Evolutionary conservation across 2,888 invertebrate species (phyloP), one percentile per base, ranked within the genome.

Genomic region (Gibbula magus): DNA sequence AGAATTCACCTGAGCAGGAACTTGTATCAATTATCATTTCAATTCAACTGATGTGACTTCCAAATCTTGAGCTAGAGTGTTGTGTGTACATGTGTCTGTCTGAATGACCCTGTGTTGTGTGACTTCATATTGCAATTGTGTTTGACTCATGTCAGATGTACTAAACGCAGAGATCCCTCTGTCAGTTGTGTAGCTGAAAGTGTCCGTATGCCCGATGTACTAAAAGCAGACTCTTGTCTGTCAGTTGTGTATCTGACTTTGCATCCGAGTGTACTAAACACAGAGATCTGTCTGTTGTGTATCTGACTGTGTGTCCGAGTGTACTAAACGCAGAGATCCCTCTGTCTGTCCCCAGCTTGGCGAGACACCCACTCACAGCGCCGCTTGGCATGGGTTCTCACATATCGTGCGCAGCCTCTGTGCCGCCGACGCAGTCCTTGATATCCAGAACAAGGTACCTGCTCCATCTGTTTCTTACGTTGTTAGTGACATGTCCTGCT

Each of bases 301-400:
- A 13, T 45, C 10, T 45, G 10, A 1, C 45, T 13, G 13, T 45
- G 45, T 45, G 45, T 10, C 45, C 51, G 74, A 51, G 39, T n/a
- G 39, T 39, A 74, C 74, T 74, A 74, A 74, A 74, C 51, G 22
- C 51, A 25, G 20, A 51, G 3, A 5, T 32, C 29, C 51, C 35
- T 77, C 80, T 51, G 78, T 79, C 76, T 83, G 81, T 79, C 88
- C 87, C 45, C 88, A 94, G 94, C 92, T 93, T 84, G 94, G 94
- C 77, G 94, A 94, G 88, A 94, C 94, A 1, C 93, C 94, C 2
- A 89, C 94, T 51, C 94, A 94, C 89, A 92, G 93, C 82, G 94
- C 94, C 53, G 93, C 93, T 32, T 94, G 94, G 94, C 94, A 94
- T 89, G 94, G 94, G 53, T 90, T 90, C 78, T 86, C 89, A 16